Evolutionary conservation across 2,888 invertebrate genomes (phyloP).

Genomic region (Drosophila phalerata): DNA sequence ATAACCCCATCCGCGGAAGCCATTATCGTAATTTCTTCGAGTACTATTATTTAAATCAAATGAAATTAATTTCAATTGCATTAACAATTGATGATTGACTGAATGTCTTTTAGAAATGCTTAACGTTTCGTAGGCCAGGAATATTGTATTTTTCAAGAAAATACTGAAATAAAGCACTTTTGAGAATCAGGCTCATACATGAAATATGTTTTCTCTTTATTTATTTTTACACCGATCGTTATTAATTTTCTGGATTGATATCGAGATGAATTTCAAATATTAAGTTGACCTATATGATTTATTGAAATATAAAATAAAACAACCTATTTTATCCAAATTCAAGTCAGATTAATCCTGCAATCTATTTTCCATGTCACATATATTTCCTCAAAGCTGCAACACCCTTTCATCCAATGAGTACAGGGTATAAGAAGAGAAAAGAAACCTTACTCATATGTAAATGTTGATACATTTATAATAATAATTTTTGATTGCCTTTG

Average conservation of each 20-base stretch:
- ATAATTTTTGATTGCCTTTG: conserved; percentile 30
- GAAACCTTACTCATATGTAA: conserved; percentile 14
- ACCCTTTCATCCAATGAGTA: background rate
- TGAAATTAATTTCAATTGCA: conserved; percentile 64
- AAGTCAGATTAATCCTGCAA: background rate
- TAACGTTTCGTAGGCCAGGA: background rate
- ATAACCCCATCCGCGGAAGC: conserved; percentile 61
- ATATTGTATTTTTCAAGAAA: background rate
- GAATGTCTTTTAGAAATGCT: background rate
- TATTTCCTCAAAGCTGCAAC: background rate
- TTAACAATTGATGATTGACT: conserved; percentile 17
- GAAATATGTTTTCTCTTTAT: too few species aligned
- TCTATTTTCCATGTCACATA: background rate
- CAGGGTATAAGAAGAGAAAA: background rate
- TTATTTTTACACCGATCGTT: too few species aligned
- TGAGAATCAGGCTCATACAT: too few species aligned
- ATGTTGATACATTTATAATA: conserved; percentile 14
- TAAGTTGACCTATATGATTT: too few species aligned
- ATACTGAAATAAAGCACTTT: too few species aligned
- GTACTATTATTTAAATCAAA: conserved; percentile 60
- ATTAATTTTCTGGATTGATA: too few species aligned
- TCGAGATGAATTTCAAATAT: too few species aligned
- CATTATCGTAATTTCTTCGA: conserved; percentile 71
- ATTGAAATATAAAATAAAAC: too few species aligned
- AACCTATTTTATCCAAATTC: too few species aligned